These are phyloP conservation scores for Misgurnus mizolepis DNA, from an alignment of 2,113 vertebrate genomes.

Conservation along the genomic window DNA sequence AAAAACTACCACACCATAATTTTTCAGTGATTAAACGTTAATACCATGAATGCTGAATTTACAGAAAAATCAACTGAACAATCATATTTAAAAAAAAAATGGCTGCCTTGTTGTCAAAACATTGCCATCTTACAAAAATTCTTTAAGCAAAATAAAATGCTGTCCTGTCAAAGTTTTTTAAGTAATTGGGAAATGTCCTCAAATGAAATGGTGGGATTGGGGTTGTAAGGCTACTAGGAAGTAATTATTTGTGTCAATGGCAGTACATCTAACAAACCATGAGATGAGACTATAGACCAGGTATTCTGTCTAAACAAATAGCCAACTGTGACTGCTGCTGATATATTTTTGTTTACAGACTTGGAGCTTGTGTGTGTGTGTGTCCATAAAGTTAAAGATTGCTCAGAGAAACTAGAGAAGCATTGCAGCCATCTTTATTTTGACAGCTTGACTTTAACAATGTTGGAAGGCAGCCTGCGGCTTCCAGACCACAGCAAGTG, in stretches of 20 bases:
- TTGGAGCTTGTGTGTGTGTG: conserved; percentile 63
- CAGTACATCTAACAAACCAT: conserved; percentile 43
- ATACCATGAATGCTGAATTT: neutral
- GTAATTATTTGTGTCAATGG: conserved; percentile 44
- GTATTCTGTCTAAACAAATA: conserved; percentile 16
- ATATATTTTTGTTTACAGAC: conserved; percentile 67
- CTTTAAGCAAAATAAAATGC: conserved; percentile 63
- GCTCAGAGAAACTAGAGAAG: conserved; percentile 56
- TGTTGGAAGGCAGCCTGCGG: conserved; percentile 65
- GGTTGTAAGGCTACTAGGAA: neutral
- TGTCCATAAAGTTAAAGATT: conserved; percentile 44
- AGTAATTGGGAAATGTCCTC: neutral
- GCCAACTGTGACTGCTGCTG: conserved; percentile 51
- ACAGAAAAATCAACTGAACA: conserved; percentile 7
- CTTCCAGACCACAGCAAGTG: conserved; percentile 58
- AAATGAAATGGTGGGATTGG: conserved; percentile 24
- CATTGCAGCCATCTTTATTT: conserved; percentile 60
- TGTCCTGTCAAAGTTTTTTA: conserved; percentile 53
- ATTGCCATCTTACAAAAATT: conserved; percentile 51
- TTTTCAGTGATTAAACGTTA: neutral
- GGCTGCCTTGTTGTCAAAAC: conserved; percentile 46
- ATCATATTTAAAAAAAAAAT: conserved; percentile 23
- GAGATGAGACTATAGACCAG: conserved; percentile 50
- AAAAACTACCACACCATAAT: neutral
- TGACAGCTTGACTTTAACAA: conserved; percentile 71